Conservation (phyloP, 1,140 invertebrate genomes). For the Drosophila tani region DNA sequence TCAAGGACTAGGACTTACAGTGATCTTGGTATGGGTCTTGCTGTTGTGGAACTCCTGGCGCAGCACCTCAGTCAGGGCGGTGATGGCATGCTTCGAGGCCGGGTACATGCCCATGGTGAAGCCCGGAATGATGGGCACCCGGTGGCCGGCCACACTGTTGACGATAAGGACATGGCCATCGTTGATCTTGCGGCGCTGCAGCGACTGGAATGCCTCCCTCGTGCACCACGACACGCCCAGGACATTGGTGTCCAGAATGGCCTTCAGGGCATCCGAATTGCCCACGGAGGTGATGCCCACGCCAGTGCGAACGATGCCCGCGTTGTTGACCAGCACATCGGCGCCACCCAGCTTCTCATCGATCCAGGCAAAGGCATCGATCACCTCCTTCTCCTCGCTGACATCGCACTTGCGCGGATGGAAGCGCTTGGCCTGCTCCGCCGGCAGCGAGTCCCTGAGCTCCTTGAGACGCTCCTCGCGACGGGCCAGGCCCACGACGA, state of each 20-base stretch:
- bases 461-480: conserved; percentile 86
- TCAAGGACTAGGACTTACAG: conserved; percentile 62
- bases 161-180: conserved; percentile 91
- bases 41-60: conserved; percentile 87
- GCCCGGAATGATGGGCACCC: conserved; percentile 78
- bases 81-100: conserved; percentile 90
- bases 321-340: conserved; percentile 91
- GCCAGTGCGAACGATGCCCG: conserved; percentile 86
- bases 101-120: conserved; percentile 86
- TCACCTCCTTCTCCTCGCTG: conserved; percentile 88
- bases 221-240: conserved; percentile 89
- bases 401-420: conserved; percentile 87
- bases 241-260: conserved; percentile 88
- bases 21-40: conserved; percentile 88
- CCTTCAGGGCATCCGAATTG: conserved; percentile 53
- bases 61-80: conserved; percentile 88
- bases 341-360: conserved; percentile 87
- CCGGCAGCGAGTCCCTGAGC: conserved; percentile 59
- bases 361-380: conserved; percentile 88
- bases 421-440: conserved; percentile 81
- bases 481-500: conserved; percentile 90
- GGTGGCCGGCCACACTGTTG: conserved; percentile 87
- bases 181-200: conserved; percentile 88
- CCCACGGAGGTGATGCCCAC: conserved; percentile 15
- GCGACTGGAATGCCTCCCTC: conserved; percentile 88